These are phyloP conservation scores for Neodontobutis hainanensis DNA, from an alignment of 2,113 vertebrate genomes.

Conservation along the genomic window DNA sequence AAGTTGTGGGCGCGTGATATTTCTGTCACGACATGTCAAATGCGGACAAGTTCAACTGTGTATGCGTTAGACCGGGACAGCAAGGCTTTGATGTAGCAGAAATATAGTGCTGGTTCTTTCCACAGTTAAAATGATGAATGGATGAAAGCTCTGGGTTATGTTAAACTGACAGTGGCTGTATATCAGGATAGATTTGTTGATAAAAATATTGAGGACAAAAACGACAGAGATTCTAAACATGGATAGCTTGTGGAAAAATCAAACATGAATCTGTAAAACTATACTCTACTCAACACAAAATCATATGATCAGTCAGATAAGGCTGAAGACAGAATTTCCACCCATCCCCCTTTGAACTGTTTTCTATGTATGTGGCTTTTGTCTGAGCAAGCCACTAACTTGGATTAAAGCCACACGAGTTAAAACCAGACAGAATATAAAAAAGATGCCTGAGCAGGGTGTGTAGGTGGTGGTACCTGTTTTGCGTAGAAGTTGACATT, in stretches of 20 bases:
- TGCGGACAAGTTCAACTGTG: slow-evolving; percentile 37
- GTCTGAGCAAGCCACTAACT: neutral
- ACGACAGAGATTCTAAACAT: neutral
- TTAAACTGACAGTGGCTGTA: slow-evolving; percentile 56
- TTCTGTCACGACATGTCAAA: slow-evolving; percentile 46
- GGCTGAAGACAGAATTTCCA: neutral
- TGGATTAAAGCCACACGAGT: slow-evolving; percentile 23
- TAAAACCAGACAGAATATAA: slow-evolving; percentile 11
- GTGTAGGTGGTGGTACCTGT: slow-evolving; percentile 33
- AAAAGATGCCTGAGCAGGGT: slow-evolving; percentile 18
- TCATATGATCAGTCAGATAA: slow-evolving; percentile 10
- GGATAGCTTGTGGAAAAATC: neutral
- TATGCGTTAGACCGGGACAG: slow-evolving; percentile 45
- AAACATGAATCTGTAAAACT: slow-evolving; percentile 7
- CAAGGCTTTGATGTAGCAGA: slow-evolving; percentile 58
- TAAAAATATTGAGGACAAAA: slow-evolving; percentile 34
- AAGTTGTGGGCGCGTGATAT: slow-evolving; percentile 48
- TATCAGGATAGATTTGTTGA: slow-evolving; percentile 47
- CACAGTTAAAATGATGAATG: slow-evolving; percentile 59
- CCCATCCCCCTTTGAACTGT: neutral
- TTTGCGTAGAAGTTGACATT: slow-evolving; percentile 18
- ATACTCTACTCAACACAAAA: slow-evolving; percentile 1
- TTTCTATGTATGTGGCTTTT: neutral
- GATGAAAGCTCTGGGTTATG: slow-evolving; percentile 42
- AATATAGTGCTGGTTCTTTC: slow-evolving; percentile 40